Evolutionary conservation across 2,113 vertebrate genomes (phyloP).

Genomic region (Arvicanthis niloticus): DNA sequence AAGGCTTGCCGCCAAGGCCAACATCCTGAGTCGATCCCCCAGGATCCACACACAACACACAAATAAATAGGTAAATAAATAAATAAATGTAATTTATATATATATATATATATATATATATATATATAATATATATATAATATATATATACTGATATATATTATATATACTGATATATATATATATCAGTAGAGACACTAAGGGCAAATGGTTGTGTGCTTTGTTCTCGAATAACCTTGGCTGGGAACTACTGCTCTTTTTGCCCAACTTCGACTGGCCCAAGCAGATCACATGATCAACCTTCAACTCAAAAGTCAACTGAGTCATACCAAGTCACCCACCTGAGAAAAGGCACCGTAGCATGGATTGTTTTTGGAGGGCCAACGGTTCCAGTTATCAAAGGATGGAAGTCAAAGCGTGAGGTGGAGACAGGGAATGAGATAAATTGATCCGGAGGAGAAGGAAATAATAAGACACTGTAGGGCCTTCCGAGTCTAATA

Average conservation of each 20-base stretch:
- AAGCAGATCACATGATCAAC: not conserved
- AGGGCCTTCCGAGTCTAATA: not conserved
- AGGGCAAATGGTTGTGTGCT: fast-evolving
- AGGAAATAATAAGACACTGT: too few species aligned
- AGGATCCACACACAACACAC: not conserved
- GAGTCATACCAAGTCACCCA: not conserved
- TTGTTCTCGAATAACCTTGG: not conserved
- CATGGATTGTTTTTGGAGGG: not conserved
- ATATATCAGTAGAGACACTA: fast-evolving
- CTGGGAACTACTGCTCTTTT: not conserved
- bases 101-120: too few species aligned
- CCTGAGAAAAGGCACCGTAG: not conserved
- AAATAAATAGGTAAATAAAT: not conserved
- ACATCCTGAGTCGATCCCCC: not conserved
- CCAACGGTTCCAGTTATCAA: not conserved
- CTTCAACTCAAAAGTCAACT: not conserved
- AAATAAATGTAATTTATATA: not conserved
- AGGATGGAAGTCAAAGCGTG: not conserved
- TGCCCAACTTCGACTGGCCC: not conserved
- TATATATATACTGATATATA: too few species aligned
- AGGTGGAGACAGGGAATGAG: not conserved
- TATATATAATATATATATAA: fast-evolving
- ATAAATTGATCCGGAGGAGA: not conserved
- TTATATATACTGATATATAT: too few species aligned
- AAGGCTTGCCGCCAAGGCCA: not conserved